Conservation (phyloP, 2,888 invertebrate genomes). For the Netelia melanura region DNA sequence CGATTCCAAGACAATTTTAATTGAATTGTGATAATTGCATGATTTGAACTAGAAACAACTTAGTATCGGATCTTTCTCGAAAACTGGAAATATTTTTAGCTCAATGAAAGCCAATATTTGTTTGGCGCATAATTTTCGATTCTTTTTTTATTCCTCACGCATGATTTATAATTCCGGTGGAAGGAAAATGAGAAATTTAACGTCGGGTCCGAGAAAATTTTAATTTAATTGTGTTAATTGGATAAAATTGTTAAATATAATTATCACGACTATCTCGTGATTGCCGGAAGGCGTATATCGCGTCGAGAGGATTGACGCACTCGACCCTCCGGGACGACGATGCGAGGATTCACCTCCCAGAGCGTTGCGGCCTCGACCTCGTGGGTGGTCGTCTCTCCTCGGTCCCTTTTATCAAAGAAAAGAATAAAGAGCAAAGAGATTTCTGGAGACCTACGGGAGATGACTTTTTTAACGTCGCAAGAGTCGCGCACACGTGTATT, state of each 20-base stretch:
- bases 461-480: background rate
- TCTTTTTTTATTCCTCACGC: no score
- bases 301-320: constrained; percentile 54
- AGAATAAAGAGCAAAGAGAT: constrained; percentile 27
- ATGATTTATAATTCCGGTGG: no score
- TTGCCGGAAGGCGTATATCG: constrained; percentile 25
- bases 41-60: background rate
- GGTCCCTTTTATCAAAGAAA: constrained; percentile 54
- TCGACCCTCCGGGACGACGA: constrained; percentile 57
- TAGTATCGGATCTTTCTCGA: no score
- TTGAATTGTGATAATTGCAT: no score
- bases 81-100: no score
- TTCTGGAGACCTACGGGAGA: constrained; percentile 29
- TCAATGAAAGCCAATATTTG: no score
- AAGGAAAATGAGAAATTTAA: no score
- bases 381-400: constrained; percentile 61
- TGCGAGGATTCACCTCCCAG: constrained; percentile 63
- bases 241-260: no score
- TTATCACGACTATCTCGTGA: background rate
- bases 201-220: no score
- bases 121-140: no score
- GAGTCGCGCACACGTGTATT: constrained; percentile 25
- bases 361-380: constrained; percentile 48
- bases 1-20: no score
- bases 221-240: no score